These are phyloP conservation scores for Poeciliopsis retropinna DNA, from an alignment of 2,113 vertebrate genomes.

Conservation along the genomic window DNA sequence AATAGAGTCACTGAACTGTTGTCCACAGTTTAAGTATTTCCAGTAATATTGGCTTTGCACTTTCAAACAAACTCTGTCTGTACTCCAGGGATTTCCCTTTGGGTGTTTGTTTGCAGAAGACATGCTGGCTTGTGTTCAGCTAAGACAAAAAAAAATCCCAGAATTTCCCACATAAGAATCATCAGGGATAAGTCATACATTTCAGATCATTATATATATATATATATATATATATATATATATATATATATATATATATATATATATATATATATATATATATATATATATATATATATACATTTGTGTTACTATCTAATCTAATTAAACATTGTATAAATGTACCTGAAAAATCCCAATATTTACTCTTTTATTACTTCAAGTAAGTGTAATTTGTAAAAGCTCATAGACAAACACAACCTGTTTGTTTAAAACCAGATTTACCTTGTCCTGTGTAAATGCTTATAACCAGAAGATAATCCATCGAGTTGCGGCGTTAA, in stretches of 20 bases:
- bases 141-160: not conserved
- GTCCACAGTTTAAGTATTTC: not conserved
- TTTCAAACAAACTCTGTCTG: not conserved
- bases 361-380: not conserved
- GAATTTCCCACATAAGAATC: not conserved
- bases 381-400: not conserved
- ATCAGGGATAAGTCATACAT: not conserved
- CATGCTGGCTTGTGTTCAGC: not conserved
- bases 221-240: too few species aligned
- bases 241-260: too few species aligned
- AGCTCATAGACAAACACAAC: too few species aligned
- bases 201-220: not conserved
- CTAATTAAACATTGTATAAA: not conserved
- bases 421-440: not conserved
- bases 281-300: too few species aligned
- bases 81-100: constrained; percentile 38
- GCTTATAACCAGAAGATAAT: not conserved
- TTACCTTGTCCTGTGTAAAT: not conserved
- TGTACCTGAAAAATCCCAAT: not conserved
- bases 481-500: not conserved
- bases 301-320: not conserved
- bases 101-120: not conserved
- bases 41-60: not conserved
- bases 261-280: too few species aligned
- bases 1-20: not conserved